A percentile compares a stretch with the other conserved stretches of the same genome.
These are phyloP conservation scores for Lutraria lutraria DNA, from an alignment of 2,888 invertebrate species.

Conservation along the genomic window DNA sequence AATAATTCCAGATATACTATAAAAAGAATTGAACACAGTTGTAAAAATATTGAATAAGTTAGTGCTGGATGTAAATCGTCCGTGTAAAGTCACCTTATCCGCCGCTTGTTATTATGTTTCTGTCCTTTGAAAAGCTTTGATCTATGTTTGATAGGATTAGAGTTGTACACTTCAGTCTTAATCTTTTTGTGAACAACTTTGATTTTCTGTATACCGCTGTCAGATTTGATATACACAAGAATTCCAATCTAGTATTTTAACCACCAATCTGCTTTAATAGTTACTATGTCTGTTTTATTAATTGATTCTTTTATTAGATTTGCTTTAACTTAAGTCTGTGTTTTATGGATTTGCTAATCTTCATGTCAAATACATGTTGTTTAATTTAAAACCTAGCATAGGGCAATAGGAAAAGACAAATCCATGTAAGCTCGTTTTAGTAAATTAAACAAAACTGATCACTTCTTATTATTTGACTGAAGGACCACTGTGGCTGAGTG, in stretches of 20 bases:
- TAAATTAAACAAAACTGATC: too few relatives aligned
- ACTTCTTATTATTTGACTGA: too few relatives aligned
- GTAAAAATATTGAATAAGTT: slow-evolving; percentile 15
- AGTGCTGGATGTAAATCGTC: background rate
- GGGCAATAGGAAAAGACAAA: too few relatives aligned
- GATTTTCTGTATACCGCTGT: background rate
- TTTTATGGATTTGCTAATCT: background rate
- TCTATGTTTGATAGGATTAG: background rate
- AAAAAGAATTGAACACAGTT: background rate
- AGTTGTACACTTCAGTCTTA: background rate
- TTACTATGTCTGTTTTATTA: background rate
- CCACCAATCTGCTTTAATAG: background rate
- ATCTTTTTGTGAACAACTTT: background rate
- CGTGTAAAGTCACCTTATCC: slow-evolving; percentile 2
- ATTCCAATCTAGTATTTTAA: background rate
- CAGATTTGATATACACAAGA: slow-evolving; percentile 7
- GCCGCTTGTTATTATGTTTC: background rate
- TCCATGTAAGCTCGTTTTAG: too few relatives aligned
- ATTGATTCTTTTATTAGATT: slow-evolving; percentile 21
- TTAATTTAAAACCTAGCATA: too few relatives aligned
- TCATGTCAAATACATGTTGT: too few relatives aligned
- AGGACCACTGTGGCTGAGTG: too few relatives aligned
- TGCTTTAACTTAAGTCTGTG: background rate
- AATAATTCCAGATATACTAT: background rate
- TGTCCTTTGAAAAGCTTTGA: background rate